A percentile compares a stretch with the other conserved stretches of the same genome.
phyloP scores from a whole-genome alignment of 2,888 invertebrate genomes.

The Sinohyriopsis cumingii region DNA sequence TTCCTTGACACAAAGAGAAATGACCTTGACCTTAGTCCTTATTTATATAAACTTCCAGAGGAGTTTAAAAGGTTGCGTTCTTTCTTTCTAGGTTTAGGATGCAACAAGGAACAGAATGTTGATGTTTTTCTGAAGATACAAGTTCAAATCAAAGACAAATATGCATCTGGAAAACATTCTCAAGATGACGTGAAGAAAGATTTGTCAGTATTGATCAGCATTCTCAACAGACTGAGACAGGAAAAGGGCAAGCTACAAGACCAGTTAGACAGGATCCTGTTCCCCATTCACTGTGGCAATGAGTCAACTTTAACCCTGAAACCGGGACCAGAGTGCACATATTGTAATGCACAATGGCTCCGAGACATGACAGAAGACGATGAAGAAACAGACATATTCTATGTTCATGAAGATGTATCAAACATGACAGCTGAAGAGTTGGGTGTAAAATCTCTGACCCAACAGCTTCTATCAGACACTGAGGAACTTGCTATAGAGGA shows the following conservation, averaged over 20 bases:
- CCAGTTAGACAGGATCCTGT: conserved; percentile 4
- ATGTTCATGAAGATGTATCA: conserved; percentile 49
- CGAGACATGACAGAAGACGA: conserved; percentile 6
- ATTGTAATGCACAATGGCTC: conserved; percentile 24
- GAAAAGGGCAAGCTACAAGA: conserved; percentile 6
- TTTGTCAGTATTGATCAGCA: conserved; percentile 4
- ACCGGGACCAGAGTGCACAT: not conserved
- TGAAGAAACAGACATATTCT: conserved; percentile 24
- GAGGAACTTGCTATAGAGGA: conserved; percentile 21
- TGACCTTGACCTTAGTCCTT: conserved; percentile 24
- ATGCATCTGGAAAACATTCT: not conserved
- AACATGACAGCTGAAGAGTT: conserved; percentile 43
- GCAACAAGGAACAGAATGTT: conserved; percentile 11
- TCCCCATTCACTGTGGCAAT: conserved; percentile 11
- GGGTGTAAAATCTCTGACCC: conserved; percentile 53
- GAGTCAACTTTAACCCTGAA: too few relatives aligned
- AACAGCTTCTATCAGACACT: conserved; percentile 44
- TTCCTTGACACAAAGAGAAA: conserved; percentile 1
- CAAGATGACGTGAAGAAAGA: not conserved
- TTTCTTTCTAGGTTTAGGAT: conserved; percentile 18
- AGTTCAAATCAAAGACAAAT: not conserved
- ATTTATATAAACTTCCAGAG: conserved; percentile 19
- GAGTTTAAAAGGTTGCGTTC: conserved; percentile 12
- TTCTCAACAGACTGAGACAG: conserved; percentile 21
- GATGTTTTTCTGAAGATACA: conserved; percentile 7